Percentiles rank a stretch among this genome's conserved stretches.
phyloP scores from a whole-genome alignment of 92 coral and sea anemone genomes.

The Paramuricea clavata region DNA sequence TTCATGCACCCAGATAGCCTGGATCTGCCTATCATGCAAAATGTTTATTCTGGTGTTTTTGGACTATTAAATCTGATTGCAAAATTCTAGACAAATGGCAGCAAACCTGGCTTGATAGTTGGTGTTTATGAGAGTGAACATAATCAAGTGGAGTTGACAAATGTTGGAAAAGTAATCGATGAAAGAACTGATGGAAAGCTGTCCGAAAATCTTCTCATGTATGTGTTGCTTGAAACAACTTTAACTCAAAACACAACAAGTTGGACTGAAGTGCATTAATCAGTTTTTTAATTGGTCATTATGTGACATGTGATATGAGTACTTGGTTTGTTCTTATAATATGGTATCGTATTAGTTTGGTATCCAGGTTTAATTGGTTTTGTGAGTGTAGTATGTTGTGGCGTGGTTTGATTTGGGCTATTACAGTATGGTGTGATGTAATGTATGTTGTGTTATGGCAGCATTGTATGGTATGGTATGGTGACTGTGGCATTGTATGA shows the following conservation, averaged over 20 bases:
- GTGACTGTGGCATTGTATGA: background rate
- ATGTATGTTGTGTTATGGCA: too few species aligned
- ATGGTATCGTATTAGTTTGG: too few species aligned
- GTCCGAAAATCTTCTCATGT: slow-evolving; percentile 82
- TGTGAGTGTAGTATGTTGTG: too few species aligned
- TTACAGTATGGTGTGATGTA: too few species aligned
- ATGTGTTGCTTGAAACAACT: too few species aligned
- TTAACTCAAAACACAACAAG: too few species aligned
- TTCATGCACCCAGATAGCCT: background rate
- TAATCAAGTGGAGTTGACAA: slow-evolving; percentile 60
- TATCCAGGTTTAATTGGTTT: too few species aligned
- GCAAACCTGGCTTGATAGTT: slow-evolving; percentile 21
- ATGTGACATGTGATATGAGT: too few species aligned
- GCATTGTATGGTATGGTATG: background rate
- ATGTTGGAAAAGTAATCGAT: slow-evolving; percentile 76
- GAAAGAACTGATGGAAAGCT: slow-evolving; percentile 81
- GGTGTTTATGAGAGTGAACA: slow-evolving; percentile 40
- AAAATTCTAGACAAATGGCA: background rate
- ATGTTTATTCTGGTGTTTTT: background rate
- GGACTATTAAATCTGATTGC: background rate
- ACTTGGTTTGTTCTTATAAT: background rate
- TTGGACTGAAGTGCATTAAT: too few species aligned
- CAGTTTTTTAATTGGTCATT: too few species aligned
- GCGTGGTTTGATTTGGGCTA: too few species aligned
- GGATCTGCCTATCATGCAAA: too few species aligned